Conservation (phyloP, 2,113 vertebrate species). For the Sylvilagus bachmani region DNA sequence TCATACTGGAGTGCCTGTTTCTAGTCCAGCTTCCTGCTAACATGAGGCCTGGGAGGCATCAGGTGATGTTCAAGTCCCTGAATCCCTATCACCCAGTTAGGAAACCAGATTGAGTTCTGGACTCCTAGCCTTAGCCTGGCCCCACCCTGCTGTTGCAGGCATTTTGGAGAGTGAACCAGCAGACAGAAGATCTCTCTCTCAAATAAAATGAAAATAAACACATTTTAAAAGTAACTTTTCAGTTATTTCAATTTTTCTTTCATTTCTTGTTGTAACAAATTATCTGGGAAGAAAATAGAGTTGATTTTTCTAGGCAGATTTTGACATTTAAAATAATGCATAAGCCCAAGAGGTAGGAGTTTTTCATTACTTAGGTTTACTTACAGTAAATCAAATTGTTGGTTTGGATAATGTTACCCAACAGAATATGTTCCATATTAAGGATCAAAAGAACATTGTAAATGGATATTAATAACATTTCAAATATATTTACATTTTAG, state of each 20-base stretch:
- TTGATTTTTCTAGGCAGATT: constrained; percentile 52
- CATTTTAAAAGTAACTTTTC: no score
- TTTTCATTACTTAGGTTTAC: constrained; percentile 68
- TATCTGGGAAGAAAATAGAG: constrained; percentile 32
- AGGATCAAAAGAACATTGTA: constrained; percentile 56
- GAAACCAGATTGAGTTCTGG: no score
- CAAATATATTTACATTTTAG: constrained; percentile 52
- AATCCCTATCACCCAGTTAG: no score
- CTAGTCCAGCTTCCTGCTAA: no score
- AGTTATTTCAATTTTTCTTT: constrained; percentile 44
- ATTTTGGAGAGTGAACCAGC: no score
- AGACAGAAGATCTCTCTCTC: no score
- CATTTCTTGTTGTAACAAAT: constrained; percentile 16
- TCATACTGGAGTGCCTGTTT: no score
- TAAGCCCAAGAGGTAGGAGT: constrained; percentile 32
- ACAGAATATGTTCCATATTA: constrained; percentile 59
- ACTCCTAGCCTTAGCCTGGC: no score
- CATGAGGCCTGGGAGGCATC: no score
- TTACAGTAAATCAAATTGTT: constrained; percentile 41
- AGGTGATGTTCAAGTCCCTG: no score
- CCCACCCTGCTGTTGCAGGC: no score
- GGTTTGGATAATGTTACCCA: constrained; percentile 46
- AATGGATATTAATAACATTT: constrained; percentile 52
- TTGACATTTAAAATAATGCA: constrained; percentile 58
- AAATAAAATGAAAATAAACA: no score